Conservation (phyloP, 2,797 vertebrate genomes). For the Picus viridis region DNA sequence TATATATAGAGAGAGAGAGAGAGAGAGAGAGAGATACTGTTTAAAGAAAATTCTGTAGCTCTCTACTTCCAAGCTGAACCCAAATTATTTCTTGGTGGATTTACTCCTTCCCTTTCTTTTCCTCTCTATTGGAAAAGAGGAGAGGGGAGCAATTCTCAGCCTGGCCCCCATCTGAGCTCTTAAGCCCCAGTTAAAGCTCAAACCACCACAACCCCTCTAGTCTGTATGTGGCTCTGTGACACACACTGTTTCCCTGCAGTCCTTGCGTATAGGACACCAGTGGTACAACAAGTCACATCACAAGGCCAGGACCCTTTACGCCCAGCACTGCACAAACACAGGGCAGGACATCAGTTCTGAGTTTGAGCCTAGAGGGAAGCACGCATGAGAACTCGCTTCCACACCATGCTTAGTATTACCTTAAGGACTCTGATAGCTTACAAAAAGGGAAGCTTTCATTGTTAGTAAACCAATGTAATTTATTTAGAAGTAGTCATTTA, state of each 20-base stretch:
- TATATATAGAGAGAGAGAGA: too few relatives aligned
- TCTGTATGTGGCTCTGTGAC: neutral
- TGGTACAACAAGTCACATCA: neutral
- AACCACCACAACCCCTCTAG: neutral
- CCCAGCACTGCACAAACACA: neutral
- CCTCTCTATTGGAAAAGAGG: too few relatives aligned
- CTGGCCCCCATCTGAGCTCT: too few relatives aligned
- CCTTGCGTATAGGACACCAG: neutral
- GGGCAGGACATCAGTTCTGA: neutral
- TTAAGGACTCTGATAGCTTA: slow-evolving; percentile 1
- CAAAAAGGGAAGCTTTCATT: slow-evolving; percentile 37
- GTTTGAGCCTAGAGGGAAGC: neutral
- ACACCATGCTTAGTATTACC: neutral
- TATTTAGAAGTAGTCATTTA: slow-evolving; percentile 65
- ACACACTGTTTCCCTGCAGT: neutral
- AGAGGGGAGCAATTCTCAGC: too few relatives aligned
- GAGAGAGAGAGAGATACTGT: too few relatives aligned
- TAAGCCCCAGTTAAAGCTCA: too few relatives aligned
- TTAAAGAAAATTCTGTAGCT: too few relatives aligned
- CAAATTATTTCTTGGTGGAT: too few relatives aligned
- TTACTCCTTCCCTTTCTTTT: too few relatives aligned
- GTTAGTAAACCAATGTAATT: slow-evolving; percentile 54
- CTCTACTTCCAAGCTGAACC: too few relatives aligned
- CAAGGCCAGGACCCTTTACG: accelerated
- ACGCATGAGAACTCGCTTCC: accelerated